Evolutionary conservation across 2,888 invertebrate species (phyloP).

Genomic region (Cantharis rufa): DNA sequence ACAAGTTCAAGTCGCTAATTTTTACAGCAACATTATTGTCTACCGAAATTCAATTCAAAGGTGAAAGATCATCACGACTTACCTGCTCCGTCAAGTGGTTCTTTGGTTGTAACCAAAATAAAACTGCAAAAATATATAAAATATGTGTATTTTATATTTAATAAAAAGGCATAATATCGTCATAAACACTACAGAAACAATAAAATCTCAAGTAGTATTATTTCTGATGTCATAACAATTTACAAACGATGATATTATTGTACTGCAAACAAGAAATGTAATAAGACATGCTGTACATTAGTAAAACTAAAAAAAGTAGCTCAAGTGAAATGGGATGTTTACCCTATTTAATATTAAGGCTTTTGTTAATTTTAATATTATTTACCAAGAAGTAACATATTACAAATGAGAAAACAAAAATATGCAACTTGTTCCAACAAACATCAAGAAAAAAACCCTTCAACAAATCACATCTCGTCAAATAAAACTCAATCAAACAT

Average conservation of each 20-base stretch:
- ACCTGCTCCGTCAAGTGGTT: not conserved
- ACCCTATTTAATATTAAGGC: slow-evolving; percentile 21
- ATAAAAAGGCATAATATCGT: slow-evolving; percentile 49
- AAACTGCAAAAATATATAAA: slow-evolving; percentile 44
- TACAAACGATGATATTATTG: not conserved
- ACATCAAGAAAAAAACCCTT: not conserved
- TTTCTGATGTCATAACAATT: not conserved
- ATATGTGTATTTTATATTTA: slow-evolving; percentile 50
- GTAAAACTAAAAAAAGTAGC: slow-evolving; percentile 8
- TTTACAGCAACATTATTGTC: no score
- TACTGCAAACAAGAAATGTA: not conserved
- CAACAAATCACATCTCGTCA: slow-evolving; percentile 18
- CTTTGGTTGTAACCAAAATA: not conserved
- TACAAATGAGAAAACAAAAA: not conserved
- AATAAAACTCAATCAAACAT: slow-evolving; percentile 23
- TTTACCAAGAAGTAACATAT: not conserved
- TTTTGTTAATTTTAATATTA: slow-evolving; percentile 8
- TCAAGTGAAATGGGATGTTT: slow-evolving; percentile 3
- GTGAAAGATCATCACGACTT: no score
- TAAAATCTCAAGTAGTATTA: slow-evolving; percentile 27
- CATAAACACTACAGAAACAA: slow-evolving; percentile 46
- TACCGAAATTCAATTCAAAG: no score
- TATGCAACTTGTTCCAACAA: not conserved
- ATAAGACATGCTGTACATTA: slow-evolving; percentile 9
- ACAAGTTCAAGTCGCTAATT: no score